Percentiles rank a stretch among this genome's conserved stretches.
These are phyloP conservation scores for Kryptolebias marmoratus DNA, from an alignment of 2,113 vertebrate species.

Conservation along the genomic window DNA sequence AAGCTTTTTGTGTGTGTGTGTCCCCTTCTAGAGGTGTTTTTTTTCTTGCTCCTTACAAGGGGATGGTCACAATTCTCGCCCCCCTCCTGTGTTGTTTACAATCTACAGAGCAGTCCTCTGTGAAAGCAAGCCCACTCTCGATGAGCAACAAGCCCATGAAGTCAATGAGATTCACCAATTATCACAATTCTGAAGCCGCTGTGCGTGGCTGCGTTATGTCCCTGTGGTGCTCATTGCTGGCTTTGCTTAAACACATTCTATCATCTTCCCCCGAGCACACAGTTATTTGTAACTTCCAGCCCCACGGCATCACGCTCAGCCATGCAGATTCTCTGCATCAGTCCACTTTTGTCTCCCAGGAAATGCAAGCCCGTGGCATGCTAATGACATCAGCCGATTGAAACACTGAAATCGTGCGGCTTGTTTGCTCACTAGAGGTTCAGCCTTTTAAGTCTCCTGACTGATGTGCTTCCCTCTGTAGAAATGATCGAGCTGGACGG, in stretches of 20 bases:
- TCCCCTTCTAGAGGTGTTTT: not conserved
- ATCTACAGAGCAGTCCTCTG: slow-evolving; percentile 20
- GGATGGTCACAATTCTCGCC: not conserved
- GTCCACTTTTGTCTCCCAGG: slow-evolving; percentile 18
- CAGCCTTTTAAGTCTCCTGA: slow-evolving; percentile 18
- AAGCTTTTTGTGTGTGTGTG: slow-evolving; percentile 12
- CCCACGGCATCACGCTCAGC: slow-evolving; percentile 25
- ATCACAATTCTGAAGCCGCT: slow-evolving; percentile 28
- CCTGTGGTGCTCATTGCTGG: slow-evolving; percentile 28
- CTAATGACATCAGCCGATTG: slow-evolving; percentile 23
- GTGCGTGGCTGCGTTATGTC: slow-evolving; percentile 36
- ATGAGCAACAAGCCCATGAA: slow-evolving; percentile 42
- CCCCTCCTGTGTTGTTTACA: slow-evolving; percentile 24
- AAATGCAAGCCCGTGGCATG: slow-evolving; percentile 21
- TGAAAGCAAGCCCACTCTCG: slow-evolving; percentile 25
- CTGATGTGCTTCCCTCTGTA: slow-evolving; percentile 64
- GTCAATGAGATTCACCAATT: slow-evolving; percentile 20
- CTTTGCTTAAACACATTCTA: slow-evolving; percentile 10
- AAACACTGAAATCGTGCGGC: slow-evolving; percentile 4
- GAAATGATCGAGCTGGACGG: slow-evolving; percentile 98
- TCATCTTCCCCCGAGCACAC: slow-evolving; percentile 5
- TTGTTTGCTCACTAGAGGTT: not conserved
- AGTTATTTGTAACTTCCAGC: slow-evolving; percentile 11
- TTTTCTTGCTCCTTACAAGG: not conserved
- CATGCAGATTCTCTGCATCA: slow-evolving; percentile 15